Evolutionary conservation across 2,888 invertebrate genomes (phyloP), one percentile per base, ranked within the genome.

Genomic region (Synanthedon formicaeformis): DNA sequence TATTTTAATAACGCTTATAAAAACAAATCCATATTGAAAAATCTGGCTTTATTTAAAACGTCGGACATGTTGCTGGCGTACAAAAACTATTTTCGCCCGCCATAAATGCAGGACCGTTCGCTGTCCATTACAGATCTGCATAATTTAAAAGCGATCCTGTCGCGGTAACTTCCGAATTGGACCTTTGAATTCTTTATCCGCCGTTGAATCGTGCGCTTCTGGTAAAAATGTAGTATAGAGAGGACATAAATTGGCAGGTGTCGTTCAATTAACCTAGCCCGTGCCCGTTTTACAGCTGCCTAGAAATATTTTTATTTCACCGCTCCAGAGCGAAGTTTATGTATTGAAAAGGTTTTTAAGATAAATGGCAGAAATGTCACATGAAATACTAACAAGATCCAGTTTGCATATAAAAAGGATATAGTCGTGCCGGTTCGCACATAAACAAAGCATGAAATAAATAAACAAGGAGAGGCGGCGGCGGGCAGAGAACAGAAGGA

Each of bases 121-220:
- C 69, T 75, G 78, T 80, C 85, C 81, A 83, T 85, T 85, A 83
- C 73, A 71, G 73, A 76, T 77, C 69, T 86, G 84, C 81, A 86
- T 86, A 82, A 81, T 86, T 85, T 75, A 86, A 66, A 60, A 60
- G 68, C 66, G 66, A 75, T 78, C 73, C 81, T 75, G 80, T 76
- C 73, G 75, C 62, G 70, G 75, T 73, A 58, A 62, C 72, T 71
- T 64, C 64, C 66, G 70, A 70, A 75, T 75, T 65, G 74, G 68
- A 63, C 69, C 63, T 67, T 69, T 85, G 79, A 83, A 86, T 84
- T 71, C 74, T 86, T 86, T 78, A 85, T 83, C 63, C 61, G 55
- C 34, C 65, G 64, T 65, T 61, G 64, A 69, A 73, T 63, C 65
- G 61, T 61, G 65, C 64, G 62, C 55, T 63, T 60, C 62, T 59